phyloP scores from a whole-genome alignment of 2,113 vertebrate genomes.

The Ailuropoda melanoleuca region DNA sequence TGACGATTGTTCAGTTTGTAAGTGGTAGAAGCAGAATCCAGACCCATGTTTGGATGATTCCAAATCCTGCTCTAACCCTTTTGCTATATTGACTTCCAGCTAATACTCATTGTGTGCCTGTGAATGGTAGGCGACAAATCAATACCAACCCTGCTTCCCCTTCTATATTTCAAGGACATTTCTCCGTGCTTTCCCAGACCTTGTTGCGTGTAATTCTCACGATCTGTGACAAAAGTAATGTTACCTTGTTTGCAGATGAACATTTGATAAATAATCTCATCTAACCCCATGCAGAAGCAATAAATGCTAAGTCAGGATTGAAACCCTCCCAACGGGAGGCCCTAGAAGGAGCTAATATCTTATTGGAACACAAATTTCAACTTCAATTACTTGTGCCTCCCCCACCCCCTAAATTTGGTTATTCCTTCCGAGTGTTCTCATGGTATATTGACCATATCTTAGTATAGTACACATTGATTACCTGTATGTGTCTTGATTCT shows the following conservation, averaged over 20 bases:
- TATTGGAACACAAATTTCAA: background rate
- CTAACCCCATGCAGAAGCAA: background rate
- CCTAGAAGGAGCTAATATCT: background rate
- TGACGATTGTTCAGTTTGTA: background rate
- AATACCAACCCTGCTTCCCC: background rate
- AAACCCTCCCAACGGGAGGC: background rate
- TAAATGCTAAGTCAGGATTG: background rate
- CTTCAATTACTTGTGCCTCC: background rate
- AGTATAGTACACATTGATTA: background rate
- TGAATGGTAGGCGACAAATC: background rate
- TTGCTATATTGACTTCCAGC: background rate
- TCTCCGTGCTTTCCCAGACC: background rate
- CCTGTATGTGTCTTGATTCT: background rate
- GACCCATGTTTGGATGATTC: background rate
- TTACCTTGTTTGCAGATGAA: background rate
- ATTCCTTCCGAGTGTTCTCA: background rate
- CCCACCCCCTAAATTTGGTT: background rate
- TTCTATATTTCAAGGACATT: background rate
- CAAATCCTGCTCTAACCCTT: background rate
- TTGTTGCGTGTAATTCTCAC: background rate
- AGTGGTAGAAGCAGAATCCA: background rate
- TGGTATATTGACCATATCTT: background rate
- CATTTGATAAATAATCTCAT: background rate
- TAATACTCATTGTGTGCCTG: background rate
- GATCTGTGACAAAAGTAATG: background rate